Evolutionary conservation across 1,140 invertebrate species (phyloP).

Genomic region (Linepithema humile): DNA sequence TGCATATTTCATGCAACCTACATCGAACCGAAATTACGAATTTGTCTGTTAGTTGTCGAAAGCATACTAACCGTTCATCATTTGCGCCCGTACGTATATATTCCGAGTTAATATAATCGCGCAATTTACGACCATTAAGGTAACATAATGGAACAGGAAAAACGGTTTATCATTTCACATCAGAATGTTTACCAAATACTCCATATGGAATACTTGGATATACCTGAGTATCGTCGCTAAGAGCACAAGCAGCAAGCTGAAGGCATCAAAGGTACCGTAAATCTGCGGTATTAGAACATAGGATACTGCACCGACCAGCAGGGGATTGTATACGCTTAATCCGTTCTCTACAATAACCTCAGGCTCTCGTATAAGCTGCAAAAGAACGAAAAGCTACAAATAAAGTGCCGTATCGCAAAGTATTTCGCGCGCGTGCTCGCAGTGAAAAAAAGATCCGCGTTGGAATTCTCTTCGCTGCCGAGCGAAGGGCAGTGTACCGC

Average conservation of each 20-base stretch:
- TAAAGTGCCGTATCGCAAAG: not conserved
- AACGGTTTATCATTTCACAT: not conserved
- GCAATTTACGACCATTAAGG: not conserved
- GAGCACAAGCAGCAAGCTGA: constrained; percentile 71
- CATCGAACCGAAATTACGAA: not conserved
- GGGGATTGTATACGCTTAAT: constrained; percentile 81
- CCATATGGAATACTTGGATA: not conserved
- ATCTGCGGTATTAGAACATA: constrained; percentile 74
- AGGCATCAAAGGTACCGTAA: constrained; percentile 77
- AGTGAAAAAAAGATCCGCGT: not conserved
- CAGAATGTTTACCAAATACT: not conserved
- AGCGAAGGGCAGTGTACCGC: constrained; percentile 28
- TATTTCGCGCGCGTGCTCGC: not conserved
- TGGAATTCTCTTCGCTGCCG: not conserved
- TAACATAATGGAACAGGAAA: not conserved
- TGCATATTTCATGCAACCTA: constrained; percentile 2
- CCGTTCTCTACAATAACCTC: constrained; percentile 76
- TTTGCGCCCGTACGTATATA: not conserved
- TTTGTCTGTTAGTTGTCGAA: not conserved
- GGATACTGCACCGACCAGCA: constrained; percentile 82
- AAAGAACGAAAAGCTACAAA: constrained; percentile 34
- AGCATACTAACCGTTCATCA: constrained; percentile 17
- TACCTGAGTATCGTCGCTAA: constrained; percentile 76
- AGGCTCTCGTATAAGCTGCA: constrained; percentile 78
- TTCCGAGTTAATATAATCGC: not conserved